Evolutionary conservation across 2,113 vertebrate species (phyloP).

Genomic region (Amazona guildingii): DNA sequence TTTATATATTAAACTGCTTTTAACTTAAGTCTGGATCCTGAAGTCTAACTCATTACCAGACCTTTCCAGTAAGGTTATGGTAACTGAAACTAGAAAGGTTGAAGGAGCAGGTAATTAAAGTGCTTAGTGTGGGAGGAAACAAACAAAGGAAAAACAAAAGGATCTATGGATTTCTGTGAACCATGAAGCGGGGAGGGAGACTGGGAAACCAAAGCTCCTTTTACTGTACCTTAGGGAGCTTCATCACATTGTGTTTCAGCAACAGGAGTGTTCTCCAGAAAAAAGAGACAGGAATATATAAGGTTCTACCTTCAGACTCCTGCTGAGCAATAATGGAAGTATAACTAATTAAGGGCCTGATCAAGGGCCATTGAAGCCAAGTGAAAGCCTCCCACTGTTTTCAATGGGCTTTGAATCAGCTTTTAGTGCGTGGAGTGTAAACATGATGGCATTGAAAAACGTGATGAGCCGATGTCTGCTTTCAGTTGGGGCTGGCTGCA

Average conservation of each 20-base stretch:
- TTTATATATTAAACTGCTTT: neutral
- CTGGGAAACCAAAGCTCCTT: neutral
- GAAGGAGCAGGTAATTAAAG: neutral
- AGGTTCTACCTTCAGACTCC: conserved; percentile 22
- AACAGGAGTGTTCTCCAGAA: neutral
- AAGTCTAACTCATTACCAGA: neutral
- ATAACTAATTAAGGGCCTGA: neutral
- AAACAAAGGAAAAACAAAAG: neutral
- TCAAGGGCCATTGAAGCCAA: conserved; percentile 18
- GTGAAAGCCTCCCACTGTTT: conserved; percentile 25
- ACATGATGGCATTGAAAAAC: neutral
- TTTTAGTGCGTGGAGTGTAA: neutral
- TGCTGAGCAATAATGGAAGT: conserved; percentile 43
- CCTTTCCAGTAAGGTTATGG: neutral
- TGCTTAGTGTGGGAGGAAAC: neutral
- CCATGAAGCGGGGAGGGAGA: neutral
- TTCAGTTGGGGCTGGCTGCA: neutral
- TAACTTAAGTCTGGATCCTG: neutral
- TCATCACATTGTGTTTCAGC: neutral
- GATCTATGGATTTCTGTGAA: neutral
- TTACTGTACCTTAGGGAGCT: neutral
- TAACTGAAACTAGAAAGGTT: neutral
- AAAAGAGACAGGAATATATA: neutral
- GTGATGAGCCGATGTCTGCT: neutral
- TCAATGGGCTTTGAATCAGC: conserved; percentile 16